Conservation (phyloP, 2,113 vertebrate species). For the Phycodurus eques region DNA sequence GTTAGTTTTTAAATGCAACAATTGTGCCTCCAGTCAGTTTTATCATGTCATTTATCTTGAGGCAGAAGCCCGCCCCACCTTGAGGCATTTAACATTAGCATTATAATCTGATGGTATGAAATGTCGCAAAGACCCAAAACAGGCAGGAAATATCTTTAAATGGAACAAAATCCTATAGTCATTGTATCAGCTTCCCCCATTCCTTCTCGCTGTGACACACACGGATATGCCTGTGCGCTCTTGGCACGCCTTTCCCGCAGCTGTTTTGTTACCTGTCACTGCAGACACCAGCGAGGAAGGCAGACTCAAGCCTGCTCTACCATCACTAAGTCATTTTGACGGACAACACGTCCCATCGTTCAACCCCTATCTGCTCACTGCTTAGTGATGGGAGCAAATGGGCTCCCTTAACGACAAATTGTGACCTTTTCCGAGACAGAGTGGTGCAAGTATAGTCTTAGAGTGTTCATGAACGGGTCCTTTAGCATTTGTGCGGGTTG, state of each 20-base stretch:
- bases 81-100: too few relatives aligned
- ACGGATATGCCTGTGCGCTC: slow-evolving; percentile 13
- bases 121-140: background rate
- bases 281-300: slow-evolving; percentile 41
- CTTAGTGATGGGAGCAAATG: slow-evolving; percentile 49
- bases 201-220: slow-evolving; percentile 15
- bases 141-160: background rate
- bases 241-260: slow-evolving; percentile 16
- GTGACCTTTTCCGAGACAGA: slow-evolving; percentile 49
- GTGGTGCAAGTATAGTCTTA: slow-evolving; percentile 14
- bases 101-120: background rate
- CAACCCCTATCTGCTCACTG: slow-evolving; percentile 33
- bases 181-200: background rate
- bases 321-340: slow-evolving; percentile 61
- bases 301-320: slow-evolving; percentile 29
- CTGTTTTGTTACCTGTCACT: slow-evolving; percentile 63
- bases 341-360: slow-evolving; percentile 39
- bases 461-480: slow-evolving; percentile 36
- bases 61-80: too few relatives aligned
- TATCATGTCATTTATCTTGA: background rate
- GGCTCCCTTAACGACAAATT: slow-evolving; percentile 14
- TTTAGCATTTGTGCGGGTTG: slow-evolving; percentile 19
- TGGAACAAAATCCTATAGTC: background rate
- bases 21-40: background rate
- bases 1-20: background rate